Evolutionary conservation across 2,888 invertebrate species (phyloP), one percentile per base, ranked within the genome.

Genomic region (Pollenia labialis): DNA sequence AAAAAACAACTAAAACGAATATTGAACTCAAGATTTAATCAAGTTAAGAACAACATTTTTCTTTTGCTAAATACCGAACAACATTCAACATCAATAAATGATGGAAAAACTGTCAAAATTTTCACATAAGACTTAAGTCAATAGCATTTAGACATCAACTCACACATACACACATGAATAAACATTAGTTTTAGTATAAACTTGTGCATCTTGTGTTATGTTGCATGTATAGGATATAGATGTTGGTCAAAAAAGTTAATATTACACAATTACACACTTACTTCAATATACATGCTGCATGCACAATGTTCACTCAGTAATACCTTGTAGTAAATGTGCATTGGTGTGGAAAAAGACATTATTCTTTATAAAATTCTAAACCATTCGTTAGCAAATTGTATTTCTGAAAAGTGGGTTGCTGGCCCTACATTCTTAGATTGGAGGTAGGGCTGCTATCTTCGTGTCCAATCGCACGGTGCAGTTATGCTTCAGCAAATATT

Each of bases 91-190:
- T 56, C n/a, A 46, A 68, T 75, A 82, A 82, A 85, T 82, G 85
- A 82, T 77, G 85, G 69, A 82, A 69, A 82, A 82, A 74, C 81
- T 85, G 85, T 85, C 79, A 79, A 82, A 81, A 77, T 85, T 82
- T 79, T 42, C 69, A 82, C 85, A 82, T 74, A 62, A 60, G 77
- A 77, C 74, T 74, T 75, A 68, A 81, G 72, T 77, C 71, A 74
- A 50, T 74, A 75, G 62, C 76, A 6, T 44, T 56, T 10, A 46
- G 54, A 16, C 6, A n/a, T 18, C 23, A 2, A 23, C 16, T 32
- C 32, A 32, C 8, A 54, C 10, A 52, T 11, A 48, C 14, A 23
- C 23, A 18, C n/a, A 58, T 71, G 16, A 18, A 18, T 46, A 16
- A 16, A 48, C 48, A 54, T 3, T 11, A 32, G 18, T 23, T 12